Percentiles rank a stretch among this genome's conserved stretches.
Conservation (phyloP, 2,113 vertebrate species). For the Pionites leucogaster region DNA sequence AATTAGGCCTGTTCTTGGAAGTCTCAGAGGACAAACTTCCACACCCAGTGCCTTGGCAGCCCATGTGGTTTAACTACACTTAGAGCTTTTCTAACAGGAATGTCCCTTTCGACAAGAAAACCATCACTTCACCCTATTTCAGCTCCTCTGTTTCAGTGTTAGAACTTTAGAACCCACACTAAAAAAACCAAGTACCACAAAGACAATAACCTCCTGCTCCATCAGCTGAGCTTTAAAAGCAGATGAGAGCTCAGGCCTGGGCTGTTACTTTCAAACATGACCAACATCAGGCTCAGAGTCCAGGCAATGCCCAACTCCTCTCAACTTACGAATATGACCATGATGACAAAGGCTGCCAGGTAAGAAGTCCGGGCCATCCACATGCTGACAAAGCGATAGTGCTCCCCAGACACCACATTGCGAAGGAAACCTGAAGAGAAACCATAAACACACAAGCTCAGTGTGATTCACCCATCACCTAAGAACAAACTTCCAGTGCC, state of each 20-base stretch:
- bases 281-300: not conserved
- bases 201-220: not conserved
- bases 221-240: not conserved
- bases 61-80: not conserved
- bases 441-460: not conserved
- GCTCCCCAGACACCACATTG: slow-evolving; percentile 96
- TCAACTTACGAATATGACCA: slow-evolving; percentile 96
- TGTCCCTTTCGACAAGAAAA: not conserved
- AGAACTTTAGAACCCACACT: not conserved
- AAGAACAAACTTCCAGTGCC: not conserved
- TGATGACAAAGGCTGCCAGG: slow-evolving; percentile 95
- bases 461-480: not conserved
- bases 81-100: not conserved
- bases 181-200: not conserved
- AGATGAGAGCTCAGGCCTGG: not conserved
- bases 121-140: not conserved
- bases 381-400: slow-evolving; percentile 99
- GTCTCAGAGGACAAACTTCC: not conserved
- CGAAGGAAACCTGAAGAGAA: slow-evolving; percentile 87
- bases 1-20: not conserved
- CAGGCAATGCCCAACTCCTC: not conserved
- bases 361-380: slow-evolving; percentile 98
- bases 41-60: not conserved
- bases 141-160: not conserved
- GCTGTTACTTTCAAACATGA: not conserved